Evolutionary conservation across 2,888 invertebrate species (phyloP), one percentile per base, ranked within the genome.

Genomic region (Leucophenga montana): DNA sequence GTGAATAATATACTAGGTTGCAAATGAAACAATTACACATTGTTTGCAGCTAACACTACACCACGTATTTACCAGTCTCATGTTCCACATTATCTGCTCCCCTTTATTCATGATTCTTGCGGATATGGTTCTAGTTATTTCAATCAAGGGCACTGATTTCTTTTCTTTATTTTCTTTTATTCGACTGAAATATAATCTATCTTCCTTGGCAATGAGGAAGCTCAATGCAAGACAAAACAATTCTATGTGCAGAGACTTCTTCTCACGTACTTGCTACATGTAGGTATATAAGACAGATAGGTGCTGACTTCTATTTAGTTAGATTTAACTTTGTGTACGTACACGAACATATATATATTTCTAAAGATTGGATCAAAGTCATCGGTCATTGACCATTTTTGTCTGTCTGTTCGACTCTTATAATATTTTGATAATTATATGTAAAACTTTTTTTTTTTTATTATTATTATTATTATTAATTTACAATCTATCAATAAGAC

Each of bases 251-350:
- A 11, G 8, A 39, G 39, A 11, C 11, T 39, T n/a, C 11, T 50
- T 50, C 50, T 50, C 50, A 50, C 50, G 50, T 50, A 50, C 50
- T 50, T 50, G 50, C n/a, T 50, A 50, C 50, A n/a, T 50, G 16
- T 39, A 39, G 8, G 11, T 39, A 39, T 8, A 39, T 39, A 39
- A 3, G 6, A 50, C n/a, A 50, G 14, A 50, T 50, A 50, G 14
- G 16, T 50, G 50, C n/a, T 50, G 50, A 50, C 50, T 50, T 50
- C 16, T 13, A 18, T 50, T 18, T n/a, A n/a, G n/a, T n/a, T n/a
- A n/a, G n/a, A n/a, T n/a, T n/a, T n/a, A n/a, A n/a, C n/a, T n/a
- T n/a, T n/a, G n/a, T n/a, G n/a, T n/a, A n/a, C n/a, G n/a, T n/a
- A n/a, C n/a, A n/a, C n/a, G n/a, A n/a, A n/a, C n/a, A n/a, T n/a